phyloP scores from a whole-genome alignment of 2,797 vertebrate genomes.

The Pogoniulus pusillus region DNA sequence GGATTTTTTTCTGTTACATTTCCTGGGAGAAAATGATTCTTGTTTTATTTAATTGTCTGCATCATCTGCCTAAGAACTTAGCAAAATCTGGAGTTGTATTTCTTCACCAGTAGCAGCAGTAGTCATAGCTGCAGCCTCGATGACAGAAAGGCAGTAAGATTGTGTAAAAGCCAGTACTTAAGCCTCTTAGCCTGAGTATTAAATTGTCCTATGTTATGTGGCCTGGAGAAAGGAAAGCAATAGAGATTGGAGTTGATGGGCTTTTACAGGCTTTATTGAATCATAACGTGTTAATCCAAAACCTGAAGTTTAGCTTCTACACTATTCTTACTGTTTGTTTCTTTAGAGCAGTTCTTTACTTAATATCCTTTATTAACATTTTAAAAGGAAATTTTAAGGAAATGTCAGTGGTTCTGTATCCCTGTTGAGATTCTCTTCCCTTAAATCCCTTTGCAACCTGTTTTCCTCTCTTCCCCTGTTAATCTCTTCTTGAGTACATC shows the following conservation, averaged over 20 bases:
- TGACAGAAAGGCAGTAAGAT: background rate
- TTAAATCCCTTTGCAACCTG: background rate
- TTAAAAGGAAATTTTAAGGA: background rate
- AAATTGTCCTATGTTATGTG: background rate
- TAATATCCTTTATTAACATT: background rate
- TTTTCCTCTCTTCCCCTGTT: background rate
- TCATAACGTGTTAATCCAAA: background rate
- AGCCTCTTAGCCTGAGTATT: background rate
- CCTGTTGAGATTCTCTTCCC: background rate
- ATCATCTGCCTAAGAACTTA: background rate
- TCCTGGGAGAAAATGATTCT: background rate
- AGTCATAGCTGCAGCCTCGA: background rate
- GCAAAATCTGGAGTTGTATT: background rate
- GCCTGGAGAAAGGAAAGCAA: background rate
- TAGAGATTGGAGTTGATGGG: background rate
- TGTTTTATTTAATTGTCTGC: background rate
- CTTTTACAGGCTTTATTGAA: background rate
- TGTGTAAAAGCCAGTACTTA: background rate
- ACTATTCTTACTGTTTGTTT: background rate
- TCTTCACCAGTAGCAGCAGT: background rate
- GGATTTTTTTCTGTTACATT: background rate
- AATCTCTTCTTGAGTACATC: background rate
- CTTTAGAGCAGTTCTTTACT: background rate
- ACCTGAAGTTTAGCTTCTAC: background rate
- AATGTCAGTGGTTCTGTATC: background rate